These are phyloP conservation scores for Amiota mariae DNA, from an alignment of 2,888 invertebrate species.

Conservation along the genomic window DNA sequence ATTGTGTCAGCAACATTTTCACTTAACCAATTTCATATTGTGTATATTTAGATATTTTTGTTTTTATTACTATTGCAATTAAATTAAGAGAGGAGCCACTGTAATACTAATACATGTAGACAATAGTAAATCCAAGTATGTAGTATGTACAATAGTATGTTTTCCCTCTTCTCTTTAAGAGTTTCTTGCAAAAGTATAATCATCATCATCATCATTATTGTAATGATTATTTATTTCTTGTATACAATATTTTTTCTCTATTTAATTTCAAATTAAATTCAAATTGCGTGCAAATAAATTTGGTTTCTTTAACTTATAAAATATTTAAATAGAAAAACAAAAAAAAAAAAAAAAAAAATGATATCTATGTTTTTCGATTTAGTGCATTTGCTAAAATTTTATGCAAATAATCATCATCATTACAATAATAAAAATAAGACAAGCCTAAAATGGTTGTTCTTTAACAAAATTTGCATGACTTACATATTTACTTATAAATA, in stretches of 20 bases:
- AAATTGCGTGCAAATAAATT: slow-evolving; percentile 20
- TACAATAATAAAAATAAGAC: slow-evolving; percentile 8
- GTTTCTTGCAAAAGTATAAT: too few relatives aligned
- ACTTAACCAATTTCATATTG: slow-evolving; percentile 2
- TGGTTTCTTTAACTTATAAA: neutral
- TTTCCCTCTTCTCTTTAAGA: too few relatives aligned
- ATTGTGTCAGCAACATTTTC: slow-evolving; percentile 32
- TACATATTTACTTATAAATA: too few relatives aligned
- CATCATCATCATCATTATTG: neutral
- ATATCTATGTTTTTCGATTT: slow-evolving; percentile 6
- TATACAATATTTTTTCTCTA: neutral
- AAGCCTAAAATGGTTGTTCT: neutral
- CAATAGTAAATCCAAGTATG: too few relatives aligned
- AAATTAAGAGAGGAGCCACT: too few relatives aligned
- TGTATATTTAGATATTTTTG: too few relatives aligned
- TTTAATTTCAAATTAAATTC: slow-evolving; percentile 27
- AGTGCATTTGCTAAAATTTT: slow-evolving; percentile 28
- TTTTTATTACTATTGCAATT: too few relatives aligned
- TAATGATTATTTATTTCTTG: slow-evolving; percentile 1
- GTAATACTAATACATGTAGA: too few relatives aligned
- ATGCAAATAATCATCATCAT: slow-evolving; percentile 23
- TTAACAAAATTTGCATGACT: too few relatives aligned
- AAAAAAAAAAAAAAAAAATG: too few relatives aligned
- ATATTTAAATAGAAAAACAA: too few relatives aligned
- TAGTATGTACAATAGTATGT: too few relatives aligned